A percentile compares a stretch with the other conserved stretches of the same genome.
phyloP scores from a whole-genome alignment of 2,797 vertebrate species.

The Protonibea diacanthus region DNA sequence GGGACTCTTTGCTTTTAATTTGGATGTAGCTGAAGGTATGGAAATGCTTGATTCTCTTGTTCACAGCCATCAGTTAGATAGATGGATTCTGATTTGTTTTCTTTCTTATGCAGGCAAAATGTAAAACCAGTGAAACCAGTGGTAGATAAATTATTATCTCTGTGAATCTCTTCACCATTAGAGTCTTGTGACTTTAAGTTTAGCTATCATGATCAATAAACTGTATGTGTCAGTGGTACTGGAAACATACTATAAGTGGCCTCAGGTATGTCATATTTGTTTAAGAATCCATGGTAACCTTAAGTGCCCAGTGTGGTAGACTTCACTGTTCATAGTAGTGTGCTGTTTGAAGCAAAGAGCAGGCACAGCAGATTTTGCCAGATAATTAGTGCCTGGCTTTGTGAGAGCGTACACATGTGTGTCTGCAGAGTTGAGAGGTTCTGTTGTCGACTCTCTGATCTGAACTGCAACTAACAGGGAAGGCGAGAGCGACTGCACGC shows the following conservation, averaged over 20 bases:
- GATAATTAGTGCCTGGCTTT: conserved; percentile 81
- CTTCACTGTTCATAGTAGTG: conserved; percentile 60
- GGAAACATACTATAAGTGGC: conserved; percentile 54
- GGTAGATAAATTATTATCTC: conserved; percentile 62
- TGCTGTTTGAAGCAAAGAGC: conserved; percentile 77
- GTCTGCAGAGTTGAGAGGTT: conserved; percentile 78
- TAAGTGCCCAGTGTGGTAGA: conserved; percentile 56
- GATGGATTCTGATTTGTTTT: conserved; percentile 75
- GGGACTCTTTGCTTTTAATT: neutral
- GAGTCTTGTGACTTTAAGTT: conserved; percentile 53
- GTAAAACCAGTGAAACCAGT: conserved; percentile 47
- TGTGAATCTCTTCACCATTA: conserved; percentile 47
- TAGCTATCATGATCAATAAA: conserved; percentile 69
- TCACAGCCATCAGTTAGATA: conserved; percentile 59
- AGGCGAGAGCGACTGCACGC: conserved; percentile 73
- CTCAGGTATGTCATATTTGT: conserved; percentile 69
- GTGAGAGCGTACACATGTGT: conserved; percentile 61
- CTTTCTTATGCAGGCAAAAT: conserved; percentile 21
- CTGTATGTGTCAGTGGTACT: conserved; percentile 50
- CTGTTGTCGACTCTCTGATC: conserved; percentile 84
- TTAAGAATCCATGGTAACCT: conserved; percentile 63
- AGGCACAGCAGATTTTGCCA: conserved; percentile 69
- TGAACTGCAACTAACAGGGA: conserved; percentile 82
- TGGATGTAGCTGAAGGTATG: conserved; percentile 19
- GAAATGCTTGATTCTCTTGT: conserved; percentile 42